Conservation (phyloP, 1,140 invertebrate genomes). For the Brachionus sp. region DNA sequence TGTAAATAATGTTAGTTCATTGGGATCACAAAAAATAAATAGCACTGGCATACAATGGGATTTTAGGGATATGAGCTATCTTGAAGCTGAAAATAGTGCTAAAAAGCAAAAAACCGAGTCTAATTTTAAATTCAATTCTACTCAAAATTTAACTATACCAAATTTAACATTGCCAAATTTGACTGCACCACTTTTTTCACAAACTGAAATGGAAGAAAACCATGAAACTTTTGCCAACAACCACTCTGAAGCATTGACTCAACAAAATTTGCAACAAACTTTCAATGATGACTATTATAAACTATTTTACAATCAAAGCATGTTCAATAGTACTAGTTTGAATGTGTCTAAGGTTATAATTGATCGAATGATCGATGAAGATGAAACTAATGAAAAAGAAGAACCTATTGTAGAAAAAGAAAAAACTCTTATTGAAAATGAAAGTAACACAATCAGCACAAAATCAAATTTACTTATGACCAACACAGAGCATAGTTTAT, state of each 20-base stretch:
- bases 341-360: constrained; percentile 19
- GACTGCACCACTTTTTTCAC: not conserved
- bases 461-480: not conserved
- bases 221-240: not conserved
- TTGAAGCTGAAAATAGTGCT: not conserved
- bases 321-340: constrained; percentile 8
- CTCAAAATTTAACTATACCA: constrained; percentile 7
- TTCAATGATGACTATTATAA: constrained; percentile 33
- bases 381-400: not conserved
- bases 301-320: constrained; percentile 6
- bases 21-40: not conserved
- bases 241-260: not conserved
- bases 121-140: not conserved
- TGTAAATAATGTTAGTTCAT: not conserved
- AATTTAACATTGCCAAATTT: not conserved
- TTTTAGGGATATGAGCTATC: not conserved
- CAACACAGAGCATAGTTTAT: not conserved
- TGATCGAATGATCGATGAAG: not conserved
- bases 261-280: not conserved
- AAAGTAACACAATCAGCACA: not conserved
- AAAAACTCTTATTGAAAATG: not conserved
- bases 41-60: constrained; percentile 1
- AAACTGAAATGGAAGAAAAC: not conserved
- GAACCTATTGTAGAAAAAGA: not conserved
- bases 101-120: constrained; percentile 11